These are phyloP conservation scores for Hydropotes inermis DNA, from an alignment of 2,113 vertebrate genomes.

Conservation along the genomic window DNA sequence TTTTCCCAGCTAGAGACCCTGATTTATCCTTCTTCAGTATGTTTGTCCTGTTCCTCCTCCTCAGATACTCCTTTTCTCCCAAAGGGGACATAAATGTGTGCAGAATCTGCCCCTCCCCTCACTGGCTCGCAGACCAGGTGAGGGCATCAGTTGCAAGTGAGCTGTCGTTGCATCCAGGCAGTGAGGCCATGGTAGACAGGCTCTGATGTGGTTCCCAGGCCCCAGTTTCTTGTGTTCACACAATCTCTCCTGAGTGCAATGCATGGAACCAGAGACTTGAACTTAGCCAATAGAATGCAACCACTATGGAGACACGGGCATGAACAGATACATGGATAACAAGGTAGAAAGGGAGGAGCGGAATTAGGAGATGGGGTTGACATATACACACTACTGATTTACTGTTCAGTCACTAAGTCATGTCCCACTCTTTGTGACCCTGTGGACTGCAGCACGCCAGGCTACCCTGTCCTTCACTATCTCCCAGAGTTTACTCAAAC, in stretches of 20 bases:
- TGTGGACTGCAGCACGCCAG: not conserved
- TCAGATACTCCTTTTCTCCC: too few relatives aligned
- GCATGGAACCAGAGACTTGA: not conserved
- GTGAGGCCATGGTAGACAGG: rapidly evolving
- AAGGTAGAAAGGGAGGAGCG: not conserved
- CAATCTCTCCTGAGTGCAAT: not conserved
- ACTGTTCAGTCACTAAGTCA: not conserved
- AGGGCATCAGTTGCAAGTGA: too few relatives aligned
- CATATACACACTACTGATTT: not conserved
- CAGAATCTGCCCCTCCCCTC: not conserved
- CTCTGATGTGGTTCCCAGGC: not conserved
- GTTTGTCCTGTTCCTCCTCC: not conserved
- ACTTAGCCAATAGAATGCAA: not conserved
- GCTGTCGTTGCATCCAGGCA: rapidly evolving
- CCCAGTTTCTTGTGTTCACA: too few relatives aligned
- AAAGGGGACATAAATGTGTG: too few relatives aligned
- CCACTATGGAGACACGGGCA: not conserved
- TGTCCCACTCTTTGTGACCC: not conserved
- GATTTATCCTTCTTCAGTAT: too few relatives aligned
- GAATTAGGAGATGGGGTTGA: not conserved
- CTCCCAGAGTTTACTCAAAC: not conserved
- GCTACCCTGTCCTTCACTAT: not conserved
- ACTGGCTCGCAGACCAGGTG: not conserved
- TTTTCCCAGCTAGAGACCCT: not conserved
- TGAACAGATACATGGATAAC: not conserved